phyloP scores from a whole-genome alignment of 1,140 invertebrate genomes.

The Drosophila nasuta region DNA sequence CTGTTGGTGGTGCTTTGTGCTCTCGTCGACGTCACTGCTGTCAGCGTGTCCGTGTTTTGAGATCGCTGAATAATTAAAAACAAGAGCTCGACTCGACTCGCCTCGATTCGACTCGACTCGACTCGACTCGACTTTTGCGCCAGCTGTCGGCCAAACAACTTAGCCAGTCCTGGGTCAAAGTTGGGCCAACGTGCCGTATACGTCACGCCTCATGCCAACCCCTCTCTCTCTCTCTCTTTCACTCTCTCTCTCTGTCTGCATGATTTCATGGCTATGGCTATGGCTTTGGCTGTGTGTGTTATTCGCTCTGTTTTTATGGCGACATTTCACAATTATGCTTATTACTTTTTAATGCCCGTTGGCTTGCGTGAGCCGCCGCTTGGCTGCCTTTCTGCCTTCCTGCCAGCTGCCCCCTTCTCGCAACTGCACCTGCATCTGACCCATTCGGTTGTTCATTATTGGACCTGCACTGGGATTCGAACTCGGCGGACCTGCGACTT shows the following conservation, averaged over 20 bases:
- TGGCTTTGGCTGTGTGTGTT: too few relatives aligned
- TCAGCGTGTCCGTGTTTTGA: conserved; percentile 26
- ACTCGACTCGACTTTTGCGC: conserved; percentile 60
- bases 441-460: background rate
- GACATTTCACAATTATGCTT: conserved; percentile 78
- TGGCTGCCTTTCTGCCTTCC: conserved; percentile 1
- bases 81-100: conserved; percentile 46
- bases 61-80: conserved; percentile 79
- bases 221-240: background rate
- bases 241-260: background rate
- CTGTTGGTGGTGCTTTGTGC: background rate
- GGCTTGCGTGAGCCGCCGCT: conserved; percentile 41
- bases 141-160: conserved; percentile 77
- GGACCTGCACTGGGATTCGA: conserved; percentile 12
- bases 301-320: conserved; percentile 23
- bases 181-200: conserved; percentile 57
- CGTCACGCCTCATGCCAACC: conserved; percentile 37
- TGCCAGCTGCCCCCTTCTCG: background rate
- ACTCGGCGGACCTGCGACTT: conserved; percentile 16
- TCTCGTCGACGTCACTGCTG: conserved; percentile 1
- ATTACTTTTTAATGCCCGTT: conserved; percentile 75
- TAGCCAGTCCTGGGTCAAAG: conserved; percentile 76
- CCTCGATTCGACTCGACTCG: conserved; percentile 16
- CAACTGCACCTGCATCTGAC: conserved; percentile 37
- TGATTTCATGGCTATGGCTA: conserved; percentile 38